A percentile compares a stretch with the other conserved stretches of the same genome.
Conservation (phyloP, 2,113 vertebrate species). For the Glareola pratincola region DNA sequence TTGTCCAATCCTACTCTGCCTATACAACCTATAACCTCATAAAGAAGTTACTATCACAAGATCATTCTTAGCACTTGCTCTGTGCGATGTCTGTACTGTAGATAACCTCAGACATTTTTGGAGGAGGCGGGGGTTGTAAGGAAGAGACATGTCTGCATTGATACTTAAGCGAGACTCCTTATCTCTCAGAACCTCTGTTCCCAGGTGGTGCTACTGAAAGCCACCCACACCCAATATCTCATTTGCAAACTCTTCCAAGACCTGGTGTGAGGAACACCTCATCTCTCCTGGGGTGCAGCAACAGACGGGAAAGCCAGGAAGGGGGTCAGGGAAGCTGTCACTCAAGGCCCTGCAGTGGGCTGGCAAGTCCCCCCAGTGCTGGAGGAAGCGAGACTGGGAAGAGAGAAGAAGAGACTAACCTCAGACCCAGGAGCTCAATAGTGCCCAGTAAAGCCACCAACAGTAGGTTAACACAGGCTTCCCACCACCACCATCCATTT, state of each 20-base stretch:
- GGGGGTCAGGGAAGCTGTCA: neutral
- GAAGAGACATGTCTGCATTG: neutral
- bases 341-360: neutral
- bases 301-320: neutral
- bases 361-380: rapidly evolving
- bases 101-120: conserved; percentile 37
- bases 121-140: neutral
- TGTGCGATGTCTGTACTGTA: conserved; percentile 43
- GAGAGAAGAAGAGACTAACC: neutral
- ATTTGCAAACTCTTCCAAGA: neutral
- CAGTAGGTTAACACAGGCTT: neutral
- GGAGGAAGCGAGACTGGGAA: neutral
- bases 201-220: neutral
- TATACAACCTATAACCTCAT: conserved; percentile 44
- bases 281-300: neutral
- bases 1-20: conserved; percentile 40
- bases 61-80: conserved; percentile 21
- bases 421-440: neutral
- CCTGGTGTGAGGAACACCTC: neutral
- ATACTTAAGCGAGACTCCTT: neutral
- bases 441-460: neutral
- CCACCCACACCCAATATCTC: neutral
- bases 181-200: neutral
- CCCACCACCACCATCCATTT: neutral
- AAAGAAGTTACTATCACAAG: conserved; percentile 45